A percentile compares a stretch with the other conserved stretches of the same genome.
phyloP scores from a whole-genome alignment of 2,888 invertebrate species.

The Stenichneumon culpator region DNA sequence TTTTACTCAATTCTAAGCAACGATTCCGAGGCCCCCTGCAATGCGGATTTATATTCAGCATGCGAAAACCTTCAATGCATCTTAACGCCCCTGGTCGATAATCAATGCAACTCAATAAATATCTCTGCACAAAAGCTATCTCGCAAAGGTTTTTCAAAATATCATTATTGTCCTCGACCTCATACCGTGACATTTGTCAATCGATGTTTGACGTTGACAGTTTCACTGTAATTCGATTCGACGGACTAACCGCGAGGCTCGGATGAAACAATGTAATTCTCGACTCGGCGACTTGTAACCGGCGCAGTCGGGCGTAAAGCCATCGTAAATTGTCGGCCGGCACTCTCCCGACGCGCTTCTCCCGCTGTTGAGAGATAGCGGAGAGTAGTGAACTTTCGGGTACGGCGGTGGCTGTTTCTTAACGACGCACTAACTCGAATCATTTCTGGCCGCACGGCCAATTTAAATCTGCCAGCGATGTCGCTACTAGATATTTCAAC shows the following conservation, averaged over 20 bases:
- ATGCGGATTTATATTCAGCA: slow-evolving; percentile 20
- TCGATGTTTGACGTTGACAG: neutral
- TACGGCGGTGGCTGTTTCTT: slow-evolving; percentile 55
- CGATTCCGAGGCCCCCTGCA: neutral
- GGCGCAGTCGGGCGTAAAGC: slow-evolving; percentile 7
- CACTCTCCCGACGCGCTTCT: neutral
- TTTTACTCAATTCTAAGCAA: neutral
- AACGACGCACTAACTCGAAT: slow-evolving; percentile 55
- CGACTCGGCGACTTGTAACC: slow-evolving; percentile 14
- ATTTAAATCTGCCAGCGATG: slow-evolving; percentile 70
- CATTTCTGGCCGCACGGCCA: slow-evolving; percentile 51
- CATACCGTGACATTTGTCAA: neutral
- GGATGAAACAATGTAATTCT: slow-evolving; percentile 7
- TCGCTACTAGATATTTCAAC: slow-evolving; percentile 69
- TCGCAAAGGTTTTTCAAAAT: neutral
- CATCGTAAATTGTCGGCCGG: slow-evolving; percentile 51
- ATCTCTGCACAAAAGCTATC: neutral
- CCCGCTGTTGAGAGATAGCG: slow-evolving; percentile 22
- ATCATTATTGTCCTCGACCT: neutral
- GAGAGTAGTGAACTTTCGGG: slow-evolving; percentile 63
- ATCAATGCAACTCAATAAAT: neutral
- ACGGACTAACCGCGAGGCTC: neutral
- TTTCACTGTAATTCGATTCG: slow-evolving; percentile 9
- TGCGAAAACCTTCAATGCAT: neutral
- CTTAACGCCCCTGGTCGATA: neutral